Evolutionary conservation across 2,888 invertebrate genomes (phyloP).

Genomic region (Lasius fuliginosus): DNA sequence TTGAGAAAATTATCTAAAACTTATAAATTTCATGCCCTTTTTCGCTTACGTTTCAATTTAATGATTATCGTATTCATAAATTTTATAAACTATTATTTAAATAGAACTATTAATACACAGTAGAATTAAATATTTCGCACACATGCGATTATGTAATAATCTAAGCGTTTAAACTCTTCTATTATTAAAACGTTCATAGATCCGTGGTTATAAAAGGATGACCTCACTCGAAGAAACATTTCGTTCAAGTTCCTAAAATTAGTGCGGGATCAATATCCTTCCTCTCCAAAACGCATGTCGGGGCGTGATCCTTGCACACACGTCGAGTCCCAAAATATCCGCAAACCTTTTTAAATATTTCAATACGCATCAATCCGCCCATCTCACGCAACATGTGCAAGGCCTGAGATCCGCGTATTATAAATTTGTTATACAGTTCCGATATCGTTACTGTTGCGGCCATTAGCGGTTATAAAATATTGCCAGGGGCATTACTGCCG

Average conservation of each 20-base stretch:
- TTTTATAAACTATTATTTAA: background rate
- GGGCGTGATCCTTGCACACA: background rate
- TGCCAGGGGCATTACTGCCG: slow-evolving; percentile 10
- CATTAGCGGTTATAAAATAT: slow-evolving; percentile 50
- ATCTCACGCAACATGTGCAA: background rate
- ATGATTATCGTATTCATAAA: background rate
- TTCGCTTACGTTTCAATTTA: background rate
- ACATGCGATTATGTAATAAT: background rate
- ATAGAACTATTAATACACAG: background rate
- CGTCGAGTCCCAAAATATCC: background rate
- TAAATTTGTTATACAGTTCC: slow-evolving; percentile 19
- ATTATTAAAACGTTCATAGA: background rate
- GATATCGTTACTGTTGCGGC: slow-evolving; percentile 24
- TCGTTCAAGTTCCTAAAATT: slow-evolving; percentile 36
- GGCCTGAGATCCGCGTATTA: background rate
- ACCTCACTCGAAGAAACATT: slow-evolving; percentile 27
- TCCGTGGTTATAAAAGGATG: background rate
- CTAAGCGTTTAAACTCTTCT: background rate
- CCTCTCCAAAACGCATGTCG: background rate
- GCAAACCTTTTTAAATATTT: slow-evolving; percentile 17
- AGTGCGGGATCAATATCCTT: slow-evolving; percentile 44
- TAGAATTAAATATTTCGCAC: background rate
- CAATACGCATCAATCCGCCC: background rate
- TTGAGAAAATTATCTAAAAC: background rate
- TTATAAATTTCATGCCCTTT: background rate